Evolutionary conservation across 2,888 invertebrate genomes (phyloP), one percentile per base, ranked within the genome.

Genomic region (Phengaris alcon): DNA sequence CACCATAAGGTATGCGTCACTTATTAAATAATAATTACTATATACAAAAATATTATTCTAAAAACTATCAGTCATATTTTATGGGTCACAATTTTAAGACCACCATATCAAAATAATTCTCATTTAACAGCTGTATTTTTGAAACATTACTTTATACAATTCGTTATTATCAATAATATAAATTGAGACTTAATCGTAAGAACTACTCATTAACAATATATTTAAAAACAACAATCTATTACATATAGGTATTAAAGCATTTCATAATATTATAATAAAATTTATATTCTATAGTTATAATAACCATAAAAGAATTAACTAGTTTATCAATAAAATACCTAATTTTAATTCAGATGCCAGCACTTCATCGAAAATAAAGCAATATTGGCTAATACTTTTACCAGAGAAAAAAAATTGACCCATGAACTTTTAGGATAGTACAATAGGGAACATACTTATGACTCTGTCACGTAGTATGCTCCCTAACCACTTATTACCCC

Each of bases 61-160:
- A 87, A 70, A 87, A 83, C 91, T 91, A 92, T 91, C 91, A 92
- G 91, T 92, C 91, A 85, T 88, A 74, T 74, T 57, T 90, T 88
- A 87, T 82, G 85, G 86, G 83, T 85, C 84, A 83, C 83, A 77
- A 77, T 70, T 75, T 78, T 76, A 59, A 77, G 77, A 80, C 74
- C 72, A 13, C 54, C 22, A 72, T 72, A 72, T 54, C 54, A 72
- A 72, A 72, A 72, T 72, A 35, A 72, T 52, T 72, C 52, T 70
- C 51, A 70, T 51, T 72, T 52, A 72, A 72, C 72, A 72, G 52
- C 72, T 54, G 72, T 12, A 35, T 72, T 48, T 70, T 72, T 54
- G 64, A 68, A 72, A 72, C 44, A 72, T 35, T 72, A 54, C 54
- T 69, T 72, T 54, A 51, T 74, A 74, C 57, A 74, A 57, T 74